Evolutionary conservation across 2,888 invertebrate species (phyloP), one percentile per base, ranked within the genome.

Genomic region (Chromoteleia sp.): DNA sequence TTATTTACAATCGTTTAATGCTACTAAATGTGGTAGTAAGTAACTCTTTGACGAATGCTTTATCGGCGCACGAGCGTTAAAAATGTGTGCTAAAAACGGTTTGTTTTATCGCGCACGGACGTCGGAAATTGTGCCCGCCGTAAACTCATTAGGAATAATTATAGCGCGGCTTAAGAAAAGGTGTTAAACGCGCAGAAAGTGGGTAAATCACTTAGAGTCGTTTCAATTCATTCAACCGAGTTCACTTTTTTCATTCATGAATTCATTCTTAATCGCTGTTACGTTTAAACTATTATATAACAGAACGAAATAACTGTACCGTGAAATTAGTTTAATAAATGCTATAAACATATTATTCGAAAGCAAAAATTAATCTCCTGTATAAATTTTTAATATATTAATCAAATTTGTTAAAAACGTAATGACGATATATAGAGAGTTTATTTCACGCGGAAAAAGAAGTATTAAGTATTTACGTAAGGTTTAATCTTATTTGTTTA

Each of bases 61-160:
- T 5, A 25, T 25, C 25, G 3, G 25, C 25, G 25, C n/a, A n/a
- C n/a, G n/a, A n/a, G n/a, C n/a, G 29, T 6, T 6, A 29, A 6
- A 29, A 29, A 29, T 6, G 36, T n/a, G 36, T 36, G 36, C 15
- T 19, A 39, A 59, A 21, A 41, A 33, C 14, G 41, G 8, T 17
- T 12, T 10, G 21, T 12, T 25, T 21, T 59, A 25, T 48, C 19
- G 33, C 15, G 39, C 65, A 15, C 67, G 52, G 50, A 15, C 14
- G 39, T 52, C 21, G 45, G 12, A 61, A 45, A 48, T 63, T 43
- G 14, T 41, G 21, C 21, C n/a, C 29, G 48, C 48, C 59, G 65
- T 45, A 29, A 54, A 73, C 84, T 84, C 77, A 65, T 85, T 85
- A 82, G 78, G 50, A 76, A 78, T 83, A 84, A 82, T 85, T 86